phyloP scores from a whole-genome alignment of 2,797 vertebrate genomes.

The Xenops minutus region DNA sequence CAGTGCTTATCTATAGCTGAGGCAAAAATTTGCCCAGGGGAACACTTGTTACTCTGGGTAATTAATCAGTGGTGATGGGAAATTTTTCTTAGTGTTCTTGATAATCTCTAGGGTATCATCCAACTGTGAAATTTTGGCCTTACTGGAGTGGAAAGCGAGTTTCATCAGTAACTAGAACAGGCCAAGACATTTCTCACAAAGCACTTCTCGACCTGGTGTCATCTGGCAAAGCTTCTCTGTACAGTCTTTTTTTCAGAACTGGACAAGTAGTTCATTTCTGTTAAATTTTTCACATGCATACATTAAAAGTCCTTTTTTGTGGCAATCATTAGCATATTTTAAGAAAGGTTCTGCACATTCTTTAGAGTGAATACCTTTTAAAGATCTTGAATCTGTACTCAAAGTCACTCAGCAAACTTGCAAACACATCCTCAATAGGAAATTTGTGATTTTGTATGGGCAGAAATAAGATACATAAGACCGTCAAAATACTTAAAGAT shows the following conservation, averaged over 20 bases:
- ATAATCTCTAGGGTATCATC: constrained; percentile 52
- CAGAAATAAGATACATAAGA: not conserved
- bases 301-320: not conserved
- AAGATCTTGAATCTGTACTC: not conserved
- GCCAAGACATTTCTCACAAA: constrained; percentile 62
- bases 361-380: not conserved
- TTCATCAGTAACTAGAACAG: constrained; percentile 30
- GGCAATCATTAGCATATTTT: not conserved
- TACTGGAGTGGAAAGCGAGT: constrained; percentile 46
- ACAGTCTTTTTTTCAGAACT: not conserved
- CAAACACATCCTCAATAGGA: not conserved
- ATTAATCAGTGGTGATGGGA: constrained; percentile 58
- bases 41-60: constrained; percentile 30
- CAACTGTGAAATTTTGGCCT: constrained; percentile 48
- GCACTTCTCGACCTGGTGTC: constrained; percentile 46
- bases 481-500: not conserved
- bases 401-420: not conserved
- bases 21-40: not conserved
- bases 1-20: not conserved
- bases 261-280: not conserved
- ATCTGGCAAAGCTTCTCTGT: constrained; percentile 25
- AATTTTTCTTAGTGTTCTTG: constrained; percentile 47
- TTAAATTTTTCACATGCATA: not conserved
- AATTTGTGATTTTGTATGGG: not conserved
- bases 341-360: not conserved